Evolutionary conservation across 2,797 vertebrate genomes (phyloP).

Genomic region (Triplophysa bombifrons): DNA sequence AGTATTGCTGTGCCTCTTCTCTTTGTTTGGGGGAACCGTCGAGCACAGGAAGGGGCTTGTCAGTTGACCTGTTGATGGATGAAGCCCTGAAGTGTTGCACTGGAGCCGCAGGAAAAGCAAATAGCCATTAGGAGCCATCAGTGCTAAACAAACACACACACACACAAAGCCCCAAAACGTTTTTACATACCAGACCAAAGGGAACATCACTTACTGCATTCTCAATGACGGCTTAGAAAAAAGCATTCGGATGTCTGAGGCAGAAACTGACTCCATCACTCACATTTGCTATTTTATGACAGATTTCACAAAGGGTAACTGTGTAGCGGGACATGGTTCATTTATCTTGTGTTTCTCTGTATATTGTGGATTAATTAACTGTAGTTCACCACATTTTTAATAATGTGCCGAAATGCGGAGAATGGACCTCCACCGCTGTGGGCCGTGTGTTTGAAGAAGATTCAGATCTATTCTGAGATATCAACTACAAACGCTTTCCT

Average conservation of each 20-base stretch:
- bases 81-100: slow-evolving; percentile 3
- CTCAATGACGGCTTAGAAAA: not conserved
- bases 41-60: slow-evolving; percentile 22
- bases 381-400: slow-evolving; percentile 15
- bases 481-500: slow-evolving; percentile 10
- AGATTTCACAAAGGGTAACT: not conserved
- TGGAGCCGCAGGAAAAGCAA: slow-evolving; percentile 15
- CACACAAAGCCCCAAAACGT: not conserved
- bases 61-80: slow-evolving; percentile 38
- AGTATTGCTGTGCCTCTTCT: not conserved
- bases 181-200: slow-evolving; percentile 25
- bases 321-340: not conserved
- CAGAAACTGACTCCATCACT: slow-evolving; percentile 3
- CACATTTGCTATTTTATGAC: slow-evolving; percentile 11
- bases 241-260: not conserved
- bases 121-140: slow-evolving; percentile 27
- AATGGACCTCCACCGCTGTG: slow-evolving; percentile 21
- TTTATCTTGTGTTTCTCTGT: not conserved
- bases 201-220: slow-evolving; percentile 14
- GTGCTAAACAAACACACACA: slow-evolving; percentile 9
- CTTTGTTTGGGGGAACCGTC: not conserved
- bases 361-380: not conserved
- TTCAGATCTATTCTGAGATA: slow-evolving; percentile 28
- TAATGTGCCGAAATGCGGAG: slow-evolving; percentile 27
- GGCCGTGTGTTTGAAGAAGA: slow-evolving; percentile 15